Evolutionary conservation across 2,797 vertebrate species (phyloP).

Genomic region (Falco rusticolus): DNA sequence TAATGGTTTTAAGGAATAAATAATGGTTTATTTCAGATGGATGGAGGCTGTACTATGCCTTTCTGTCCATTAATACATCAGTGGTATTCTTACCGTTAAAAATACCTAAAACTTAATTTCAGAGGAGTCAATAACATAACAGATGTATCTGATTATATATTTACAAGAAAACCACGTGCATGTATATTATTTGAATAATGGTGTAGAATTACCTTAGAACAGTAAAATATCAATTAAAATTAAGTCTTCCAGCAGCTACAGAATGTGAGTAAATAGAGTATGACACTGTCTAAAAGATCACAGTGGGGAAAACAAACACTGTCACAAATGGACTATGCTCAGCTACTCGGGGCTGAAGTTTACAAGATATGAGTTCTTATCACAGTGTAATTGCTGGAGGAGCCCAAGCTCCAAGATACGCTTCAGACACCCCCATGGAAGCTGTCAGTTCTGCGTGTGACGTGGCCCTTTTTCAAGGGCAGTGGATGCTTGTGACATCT

Average conservation of each 20-base stretch:
- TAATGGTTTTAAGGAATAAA: neutral
- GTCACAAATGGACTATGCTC: neutral
- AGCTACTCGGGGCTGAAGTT: constrained; percentile 40
- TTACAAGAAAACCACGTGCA: neutral
- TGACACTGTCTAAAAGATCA: constrained; percentile 63
- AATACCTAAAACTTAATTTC: neutral
- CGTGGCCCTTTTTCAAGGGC: neutral
- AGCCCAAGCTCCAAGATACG: neutral
- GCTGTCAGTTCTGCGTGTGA: neutral
- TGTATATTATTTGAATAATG: neutral
- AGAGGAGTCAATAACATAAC: neutral
- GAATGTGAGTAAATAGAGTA: constrained; percentile 4
- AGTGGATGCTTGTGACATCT: neutral
- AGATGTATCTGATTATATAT: neutral
- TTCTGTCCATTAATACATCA: neutral
- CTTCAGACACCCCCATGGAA: neutral
- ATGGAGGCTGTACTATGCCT: neutral
- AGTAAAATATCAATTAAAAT: constrained; percentile 12
- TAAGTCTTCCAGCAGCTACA: neutral
- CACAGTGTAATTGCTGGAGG: constrained; percentile 6
- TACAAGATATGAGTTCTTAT: constrained; percentile 45
- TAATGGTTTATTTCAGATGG: neutral
- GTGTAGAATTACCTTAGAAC: neutral
- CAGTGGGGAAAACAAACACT: constrained; percentile 2
- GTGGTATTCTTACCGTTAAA: neutral